Evolutionary conservation across 1,140 invertebrate species (phyloP).

Genomic region (Chlorops oryzae): DNA sequence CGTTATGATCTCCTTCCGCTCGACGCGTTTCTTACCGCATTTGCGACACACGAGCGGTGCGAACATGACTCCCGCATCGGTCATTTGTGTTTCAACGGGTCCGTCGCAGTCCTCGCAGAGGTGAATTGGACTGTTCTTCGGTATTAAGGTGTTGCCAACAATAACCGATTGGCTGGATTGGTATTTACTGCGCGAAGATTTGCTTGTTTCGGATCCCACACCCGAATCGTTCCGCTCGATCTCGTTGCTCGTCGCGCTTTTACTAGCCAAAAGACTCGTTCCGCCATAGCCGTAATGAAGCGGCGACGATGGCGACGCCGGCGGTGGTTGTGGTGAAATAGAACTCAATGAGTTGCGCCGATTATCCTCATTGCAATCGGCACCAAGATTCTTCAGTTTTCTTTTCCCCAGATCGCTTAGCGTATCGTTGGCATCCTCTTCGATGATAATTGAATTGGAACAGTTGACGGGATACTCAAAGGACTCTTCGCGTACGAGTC

Average conservation of each 20-base stretch:
- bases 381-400: constrained; percentile 49
- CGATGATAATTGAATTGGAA: constrained; percentile 52
- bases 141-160: constrained; percentile 9
- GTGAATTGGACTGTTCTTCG: constrained; percentile 49
- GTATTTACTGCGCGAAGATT: constrained; percentile 70
- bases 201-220: constrained; percentile 86
- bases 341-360: constrained; percentile 56
- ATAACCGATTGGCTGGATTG: constrained; percentile 49
- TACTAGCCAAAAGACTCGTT: background rate
- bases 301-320: constrained; percentile 33
- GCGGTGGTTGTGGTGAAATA: constrained; percentile 37
- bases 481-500: constrained; percentile 57
- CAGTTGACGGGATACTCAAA: constrained; percentile 55
- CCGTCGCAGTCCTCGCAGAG: constrained; percentile 73
- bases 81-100: constrained; percentile 61
- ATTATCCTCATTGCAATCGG: constrained; percentile 64
- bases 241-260: constrained; percentile 51
- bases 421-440: constrained; percentile 54
- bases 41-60: constrained; percentile 79
- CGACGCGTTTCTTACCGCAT: constrained; percentile 78
- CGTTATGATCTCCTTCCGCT: constrained; percentile 89
- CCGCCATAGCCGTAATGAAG: constrained; percentile 33
- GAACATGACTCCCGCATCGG: constrained; percentile 63
- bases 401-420: constrained; percentile 43
- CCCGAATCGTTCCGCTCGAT: constrained; percentile 89